Percentiles rank a stretch among this genome's conserved stretches.
These are phyloP conservation scores for Caranx ignobilis DNA, from an alignment of 2,113 vertebrate genomes.

Conservation along the genomic window DNA sequence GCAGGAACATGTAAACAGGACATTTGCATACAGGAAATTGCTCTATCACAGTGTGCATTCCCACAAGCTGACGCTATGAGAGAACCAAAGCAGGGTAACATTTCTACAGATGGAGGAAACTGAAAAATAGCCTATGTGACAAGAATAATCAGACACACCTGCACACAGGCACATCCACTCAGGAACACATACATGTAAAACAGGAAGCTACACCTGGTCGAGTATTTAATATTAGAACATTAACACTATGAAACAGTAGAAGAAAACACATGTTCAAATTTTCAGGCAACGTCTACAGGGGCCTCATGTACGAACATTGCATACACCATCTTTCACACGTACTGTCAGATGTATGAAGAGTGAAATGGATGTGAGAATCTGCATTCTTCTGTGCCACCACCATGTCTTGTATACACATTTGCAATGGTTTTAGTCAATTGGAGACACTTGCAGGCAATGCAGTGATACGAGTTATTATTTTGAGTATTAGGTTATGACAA, in stretches of 20 bases:
- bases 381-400: too few species aligned
- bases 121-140: constrained; percentile 69
- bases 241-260: constrained; percentile 18
- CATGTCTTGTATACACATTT: too few species aligned
- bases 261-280: constrained; percentile 13
- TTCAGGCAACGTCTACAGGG: background rate
- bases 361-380: too few species aligned
- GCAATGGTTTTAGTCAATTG: too few species aligned
- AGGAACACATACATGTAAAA: constrained; percentile 11
- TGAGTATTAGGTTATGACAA: too few species aligned
- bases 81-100: constrained; percentile 61
- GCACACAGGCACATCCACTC: constrained; percentile 16
- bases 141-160: constrained; percentile 43
- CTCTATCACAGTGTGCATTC: constrained; percentile 79
- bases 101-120: constrained; percentile 51
- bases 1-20: constrained; percentile 76
- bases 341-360: too few species aligned
- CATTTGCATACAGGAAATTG: constrained; percentile 84
- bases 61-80: constrained; percentile 73
- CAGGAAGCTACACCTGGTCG: background rate
- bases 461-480: too few species aligned
- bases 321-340: too few species aligned
- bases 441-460: too few species aligned
- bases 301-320: too few species aligned
- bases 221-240: background rate